Conservation (phyloP, 2,888 invertebrate genomes). For the Sarcophaga rosellei region DNA sequence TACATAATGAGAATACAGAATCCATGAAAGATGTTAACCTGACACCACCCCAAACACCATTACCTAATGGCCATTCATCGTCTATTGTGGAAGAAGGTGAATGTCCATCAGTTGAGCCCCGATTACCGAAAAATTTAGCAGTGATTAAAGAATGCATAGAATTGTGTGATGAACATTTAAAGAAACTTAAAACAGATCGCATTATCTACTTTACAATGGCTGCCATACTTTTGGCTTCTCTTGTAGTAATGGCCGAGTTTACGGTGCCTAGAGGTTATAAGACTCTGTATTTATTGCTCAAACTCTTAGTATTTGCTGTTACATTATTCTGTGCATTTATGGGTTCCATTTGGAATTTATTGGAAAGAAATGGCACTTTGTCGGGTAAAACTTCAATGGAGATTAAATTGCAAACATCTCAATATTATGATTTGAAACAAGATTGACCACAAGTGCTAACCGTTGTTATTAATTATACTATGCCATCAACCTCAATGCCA, state of each 20-base stretch:
- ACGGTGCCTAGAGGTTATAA: slow-evolving; percentile 78
- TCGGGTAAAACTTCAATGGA: slow-evolving; percentile 89
- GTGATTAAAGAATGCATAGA: slow-evolving; percentile 77
- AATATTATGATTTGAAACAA: slow-evolving; percentile 37
- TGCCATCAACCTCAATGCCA: neutral
- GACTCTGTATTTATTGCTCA: slow-evolving; percentile 83
- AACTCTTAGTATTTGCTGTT: slow-evolving; percentile 85
- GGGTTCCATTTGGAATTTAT: slow-evolving; percentile 91
- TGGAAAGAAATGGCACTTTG: slow-evolving; percentile 89
- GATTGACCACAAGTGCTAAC: slow-evolving; percentile 52
- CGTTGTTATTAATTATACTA: slow-evolving; percentile 21
- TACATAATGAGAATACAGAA: neutral
- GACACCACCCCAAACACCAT: slow-evolving; percentile 45
- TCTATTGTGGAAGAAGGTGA: slow-evolving; percentile 8
- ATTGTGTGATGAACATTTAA: slow-evolving; percentile 77
- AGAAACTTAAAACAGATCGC: slow-evolving; percentile 78
- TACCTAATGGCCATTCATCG: slow-evolving; percentile 35
- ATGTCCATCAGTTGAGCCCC: slow-evolving; percentile 37
- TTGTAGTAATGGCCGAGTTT: slow-evolving; percentile 77
- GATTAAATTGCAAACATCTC: slow-evolving; percentile 78
- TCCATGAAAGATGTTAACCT: slow-evolving; percentile 34
- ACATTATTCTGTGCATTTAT: slow-evolving; percentile 88
- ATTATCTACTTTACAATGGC: slow-evolving; percentile 75
- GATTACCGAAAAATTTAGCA: slow-evolving; percentile 72
- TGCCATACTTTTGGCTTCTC: slow-evolving; percentile 75